Conservation (phyloP, 2,797 vertebrate species). For the Amazona ochrocephala region DNA sequence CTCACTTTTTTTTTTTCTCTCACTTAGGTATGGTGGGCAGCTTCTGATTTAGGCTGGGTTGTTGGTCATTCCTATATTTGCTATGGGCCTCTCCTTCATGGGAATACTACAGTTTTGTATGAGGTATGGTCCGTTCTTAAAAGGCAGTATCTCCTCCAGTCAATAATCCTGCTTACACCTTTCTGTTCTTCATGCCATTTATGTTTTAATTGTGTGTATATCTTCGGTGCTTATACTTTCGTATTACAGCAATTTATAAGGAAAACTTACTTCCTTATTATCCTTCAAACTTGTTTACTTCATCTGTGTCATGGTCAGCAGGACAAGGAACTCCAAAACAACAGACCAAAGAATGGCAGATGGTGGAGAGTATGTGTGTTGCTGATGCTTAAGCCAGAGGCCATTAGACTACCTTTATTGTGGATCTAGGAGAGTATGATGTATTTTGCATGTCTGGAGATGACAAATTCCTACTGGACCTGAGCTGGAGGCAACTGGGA, state of each 20-base stretch:
- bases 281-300: neutral
- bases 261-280: neutral
- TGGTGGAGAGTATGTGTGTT: neutral
- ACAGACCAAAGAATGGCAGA: neutral
- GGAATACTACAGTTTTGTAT: conserved; percentile 92
- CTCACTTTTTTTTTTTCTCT: neutral
- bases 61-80: conserved; percentile 98
- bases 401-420: neutral
- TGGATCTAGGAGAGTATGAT: neutral
- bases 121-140: conserved; percentile 81
- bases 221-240: neutral
- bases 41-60: conserved; percentile 97
- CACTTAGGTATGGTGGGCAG: conserved; percentile 97
- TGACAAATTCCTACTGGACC: neutral
- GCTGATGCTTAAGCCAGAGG: neutral
- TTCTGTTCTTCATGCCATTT: neutral
- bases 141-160: neutral
- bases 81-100: conserved; percentile 93
- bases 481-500: neutral
- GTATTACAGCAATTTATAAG: neutral
- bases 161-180: neutral
- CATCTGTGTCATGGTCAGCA: neutral
- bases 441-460: neutral
- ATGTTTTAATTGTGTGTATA: neutral
- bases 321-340: neutral